Conservation (phyloP, 92 coral and sea anemone species). For the Porites evermanni region DNA sequence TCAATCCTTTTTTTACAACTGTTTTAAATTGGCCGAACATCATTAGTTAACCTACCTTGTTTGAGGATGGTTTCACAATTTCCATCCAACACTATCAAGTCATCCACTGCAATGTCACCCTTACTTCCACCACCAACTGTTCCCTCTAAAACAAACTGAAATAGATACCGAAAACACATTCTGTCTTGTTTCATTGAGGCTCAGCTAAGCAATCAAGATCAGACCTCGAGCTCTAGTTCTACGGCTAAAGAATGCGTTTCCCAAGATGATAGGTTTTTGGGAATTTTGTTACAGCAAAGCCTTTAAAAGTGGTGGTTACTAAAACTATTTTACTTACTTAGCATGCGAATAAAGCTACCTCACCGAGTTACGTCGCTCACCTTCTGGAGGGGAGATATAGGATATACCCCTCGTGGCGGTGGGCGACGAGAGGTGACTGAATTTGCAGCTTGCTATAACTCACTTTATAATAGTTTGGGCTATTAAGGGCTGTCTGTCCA, state of each 20-base stretch:
- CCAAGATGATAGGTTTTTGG: too few species aligned
- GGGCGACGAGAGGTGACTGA: too few species aligned
- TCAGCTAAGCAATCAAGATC: too few species aligned
- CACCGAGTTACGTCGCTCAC: too few species aligned
- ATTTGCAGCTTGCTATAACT: background rate
- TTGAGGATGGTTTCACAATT: constrained; percentile 30
- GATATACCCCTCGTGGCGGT: background rate
- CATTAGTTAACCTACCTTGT: constrained; percentile 14
- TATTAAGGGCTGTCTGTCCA: constrained; percentile 50
- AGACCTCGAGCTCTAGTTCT: too few species aligned
- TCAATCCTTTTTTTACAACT: background rate
- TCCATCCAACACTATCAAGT: constrained; percentile 54
- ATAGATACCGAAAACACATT: background rate
- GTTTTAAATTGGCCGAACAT: background rate
- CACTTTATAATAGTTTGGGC: background rate
- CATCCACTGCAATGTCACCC: constrained; percentile 75
- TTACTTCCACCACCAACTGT: constrained; percentile 42
- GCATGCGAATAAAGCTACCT: too few species aligned
- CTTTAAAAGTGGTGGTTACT: too few species aligned
- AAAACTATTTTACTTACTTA: too few species aligned
- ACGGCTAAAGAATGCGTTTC: too few species aligned
- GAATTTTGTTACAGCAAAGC: too few species aligned
- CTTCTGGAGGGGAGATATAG: background rate
- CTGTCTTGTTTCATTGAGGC: background rate
- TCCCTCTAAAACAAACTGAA: constrained; percentile 65